Percentiles rank a stretch among this genome's conserved stretches.
These are phyloP conservation scores for Calyptomena viridis DNA, from an alignment of 2,113 vertebrate genomes.

Conservation along the genomic window DNA sequence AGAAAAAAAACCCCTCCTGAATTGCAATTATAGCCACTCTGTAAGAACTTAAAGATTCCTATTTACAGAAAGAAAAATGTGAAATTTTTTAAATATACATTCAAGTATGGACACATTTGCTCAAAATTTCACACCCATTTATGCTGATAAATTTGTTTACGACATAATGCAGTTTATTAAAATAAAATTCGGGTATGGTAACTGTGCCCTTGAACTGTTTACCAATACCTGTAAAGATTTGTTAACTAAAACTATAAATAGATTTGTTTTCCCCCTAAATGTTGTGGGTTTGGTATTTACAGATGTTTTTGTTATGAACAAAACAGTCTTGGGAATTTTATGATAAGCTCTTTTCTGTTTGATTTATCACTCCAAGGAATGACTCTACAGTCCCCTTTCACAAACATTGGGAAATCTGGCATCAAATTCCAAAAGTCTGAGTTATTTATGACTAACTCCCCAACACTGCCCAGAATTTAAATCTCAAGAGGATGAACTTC, in stretches of 20 bases:
- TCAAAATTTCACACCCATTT: background rate
- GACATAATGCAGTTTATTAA: background rate
- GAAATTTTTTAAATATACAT: background rate
- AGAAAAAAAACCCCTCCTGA: background rate
- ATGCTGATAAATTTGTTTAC: background rate
- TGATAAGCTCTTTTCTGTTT: background rate
- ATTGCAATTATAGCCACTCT: background rate
- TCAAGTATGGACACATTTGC: background rate
- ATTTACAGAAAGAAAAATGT: background rate
- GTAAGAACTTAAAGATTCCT: background rate
- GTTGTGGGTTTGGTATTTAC: background rate
- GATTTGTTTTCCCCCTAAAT: background rate
- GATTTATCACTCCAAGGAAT: slow-evolving; percentile 7
- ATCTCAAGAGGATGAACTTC: background rate
- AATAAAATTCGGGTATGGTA: background rate
- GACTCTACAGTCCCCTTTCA: background rate
- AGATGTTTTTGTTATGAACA: slow-evolving; percentile 27
- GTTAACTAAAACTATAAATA: background rate
- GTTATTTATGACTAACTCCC: slow-evolving; percentile 29
- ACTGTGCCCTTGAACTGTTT: background rate
- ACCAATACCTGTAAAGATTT: background rate
- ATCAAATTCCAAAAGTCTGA: background rate
- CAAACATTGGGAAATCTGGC: slow-evolving; percentile 21
- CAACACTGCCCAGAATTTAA: background rate
- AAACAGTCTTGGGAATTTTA: slow-evolving; percentile 7